These are phyloP conservation scores for Phaethon lepturus DNA, from an alignment of 2,113 vertebrate genomes.

Conservation along the genomic window DNA sequence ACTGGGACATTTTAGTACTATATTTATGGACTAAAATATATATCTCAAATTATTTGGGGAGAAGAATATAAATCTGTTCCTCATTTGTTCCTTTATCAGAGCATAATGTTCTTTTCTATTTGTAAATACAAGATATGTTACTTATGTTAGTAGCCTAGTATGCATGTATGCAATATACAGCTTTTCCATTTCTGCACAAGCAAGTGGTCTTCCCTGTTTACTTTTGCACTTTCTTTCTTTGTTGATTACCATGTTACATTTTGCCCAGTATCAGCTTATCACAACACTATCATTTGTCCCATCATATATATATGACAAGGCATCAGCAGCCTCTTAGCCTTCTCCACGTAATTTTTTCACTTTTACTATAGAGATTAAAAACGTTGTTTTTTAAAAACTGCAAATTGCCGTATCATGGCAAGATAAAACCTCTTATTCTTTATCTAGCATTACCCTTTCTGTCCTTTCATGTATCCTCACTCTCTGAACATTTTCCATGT, in stretches of 20 bases:
- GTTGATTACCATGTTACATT: background rate
- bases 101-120: background rate
- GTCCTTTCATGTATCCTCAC: background rate
- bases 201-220: background rate
- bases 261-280: background rate
- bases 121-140: background rate
- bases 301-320: background rate
- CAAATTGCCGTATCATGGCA: background rate
- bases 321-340: background rate
- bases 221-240: background rate
- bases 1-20: background rate
- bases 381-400: background rate
- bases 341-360: background rate
- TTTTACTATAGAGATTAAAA: background rate
- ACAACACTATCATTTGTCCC: background rate
- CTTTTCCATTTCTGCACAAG: background rate
- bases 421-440: background rate
- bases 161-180: background rate
- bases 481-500: background rate
- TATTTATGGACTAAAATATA: background rate
- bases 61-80: background rate
- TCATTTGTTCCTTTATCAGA: background rate
- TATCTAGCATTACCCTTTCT: background rate
- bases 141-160: background rate
- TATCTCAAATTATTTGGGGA: background rate